Evolutionary conservation across 2,888 invertebrate species (phyloP).

Genomic region (Alsophila aescularia): DNA sequence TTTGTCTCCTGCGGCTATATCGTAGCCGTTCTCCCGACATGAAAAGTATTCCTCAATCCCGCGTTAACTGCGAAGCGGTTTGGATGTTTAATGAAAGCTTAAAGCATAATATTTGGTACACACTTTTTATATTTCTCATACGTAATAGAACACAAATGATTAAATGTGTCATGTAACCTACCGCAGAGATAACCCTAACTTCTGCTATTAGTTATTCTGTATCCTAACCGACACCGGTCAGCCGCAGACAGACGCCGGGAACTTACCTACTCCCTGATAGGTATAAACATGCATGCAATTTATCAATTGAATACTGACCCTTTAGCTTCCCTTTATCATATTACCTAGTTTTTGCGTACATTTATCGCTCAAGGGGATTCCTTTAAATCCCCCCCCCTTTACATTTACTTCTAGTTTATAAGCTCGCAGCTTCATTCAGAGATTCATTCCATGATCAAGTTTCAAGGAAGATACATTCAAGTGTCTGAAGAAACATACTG

Average conservation of each 20-base stretch:
- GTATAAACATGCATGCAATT: slow-evolving; percentile 1
- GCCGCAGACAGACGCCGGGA: slow-evolving; percentile 15
- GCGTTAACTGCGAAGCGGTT: too few species aligned
- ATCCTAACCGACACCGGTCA: too few species aligned
- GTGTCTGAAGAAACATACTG: background rate
- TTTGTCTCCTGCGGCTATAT: too few species aligned
- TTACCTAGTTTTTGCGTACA: background rate
- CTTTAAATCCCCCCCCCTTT: background rate
- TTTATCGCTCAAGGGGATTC: slow-evolving; percentile 15
- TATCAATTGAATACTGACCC: slow-evolving; percentile 14
- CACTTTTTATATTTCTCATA: too few species aligned
- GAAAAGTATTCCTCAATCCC: too few species aligned
- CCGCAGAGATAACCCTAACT: background rate
- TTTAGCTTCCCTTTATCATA: background rate
- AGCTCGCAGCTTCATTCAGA: background rate
- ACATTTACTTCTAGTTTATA: slow-evolving; percentile 2
- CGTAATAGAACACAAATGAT: too few species aligned
- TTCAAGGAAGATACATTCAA: background rate
- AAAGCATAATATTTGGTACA: too few species aligned
- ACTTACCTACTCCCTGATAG: slow-evolving; percentile 9
- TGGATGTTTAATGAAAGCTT: too few species aligned
- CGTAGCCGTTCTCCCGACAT: too few species aligned
- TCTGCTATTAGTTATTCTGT: too few species aligned
- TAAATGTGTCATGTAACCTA: too few species aligned
- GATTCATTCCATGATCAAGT: slow-evolving; percentile 7